Evolutionary conservation across 1,140 invertebrate genomes (phyloP), one percentile per base, ranked within the genome.

Genomic region (Drosophila parvula): DNA sequence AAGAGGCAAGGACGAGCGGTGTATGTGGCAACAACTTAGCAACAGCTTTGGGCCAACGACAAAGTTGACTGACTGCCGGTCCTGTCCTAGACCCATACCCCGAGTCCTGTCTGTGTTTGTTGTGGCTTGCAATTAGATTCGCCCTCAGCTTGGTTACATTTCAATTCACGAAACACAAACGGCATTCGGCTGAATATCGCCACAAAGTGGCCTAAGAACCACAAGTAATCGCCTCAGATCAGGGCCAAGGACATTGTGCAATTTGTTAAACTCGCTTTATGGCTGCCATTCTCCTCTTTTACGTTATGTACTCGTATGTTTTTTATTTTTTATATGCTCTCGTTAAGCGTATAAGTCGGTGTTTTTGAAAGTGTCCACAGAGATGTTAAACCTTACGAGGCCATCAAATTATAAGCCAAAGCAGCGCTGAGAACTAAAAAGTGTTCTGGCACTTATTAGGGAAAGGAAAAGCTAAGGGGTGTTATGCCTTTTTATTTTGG

Each of bases 51-150:
- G 41, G 41, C 38, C 57, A 60, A 76, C 74, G 74, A 45, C 55
- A 76, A 77, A 68, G 55, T 77, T 68, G 63, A 60, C 70, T 65
- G 71, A 47, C 69, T 68, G 51, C 14, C 32, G 1, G 1, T 32
- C 30, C 50, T 22, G 32, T 22, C 16, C 32, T n/a, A 36, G 14
- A 22, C 38, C 38, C 6, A 0, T 32, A n/a, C n/a, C n/a, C 56
- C 28, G 59, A 18, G n/a, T 50, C n/a, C 28, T 50, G 47, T 30
- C 14, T 28, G 22, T 48, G 8, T 50, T 5, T 62, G 48, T 68
- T 76, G 74, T 65, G 74, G 74, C 22, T 77, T 77, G 62, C 74
- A 68, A 77, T 77, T 59, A 55, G 74, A 75, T 40, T 41, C 57
- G 32, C 51, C 55, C 36, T 43, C 51, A 64, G 34, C 64, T 41